These are phyloP conservation scores for Ectobius pallidus DNA, from an alignment of 2,888 invertebrate species.

Conservation along the genomic window DNA sequence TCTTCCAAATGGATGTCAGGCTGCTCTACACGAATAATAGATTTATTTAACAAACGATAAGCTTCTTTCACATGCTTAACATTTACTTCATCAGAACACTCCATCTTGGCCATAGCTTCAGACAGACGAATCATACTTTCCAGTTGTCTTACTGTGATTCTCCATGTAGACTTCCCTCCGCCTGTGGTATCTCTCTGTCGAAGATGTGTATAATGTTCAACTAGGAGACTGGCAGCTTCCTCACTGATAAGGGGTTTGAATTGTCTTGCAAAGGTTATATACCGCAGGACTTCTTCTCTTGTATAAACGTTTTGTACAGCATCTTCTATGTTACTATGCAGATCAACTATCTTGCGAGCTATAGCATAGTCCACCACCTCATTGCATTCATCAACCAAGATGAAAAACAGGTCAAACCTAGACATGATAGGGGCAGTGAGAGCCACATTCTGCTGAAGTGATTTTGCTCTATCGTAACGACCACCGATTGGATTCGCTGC, in stretches of 20 bases:
- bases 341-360: constrained; percentile 92
- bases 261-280: constrained; percentile 95
- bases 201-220: constrained; percentile 86
- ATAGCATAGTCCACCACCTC: constrained; percentile 97
- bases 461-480: constrained; percentile 92
- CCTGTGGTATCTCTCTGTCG: constrained; percentile 81
- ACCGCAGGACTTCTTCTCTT: constrained; percentile 88
- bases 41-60: constrained; percentile 88
- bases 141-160: constrained; percentile 95
- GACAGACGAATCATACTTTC: constrained; percentile 95
- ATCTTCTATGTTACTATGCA: constrained; percentile 87
- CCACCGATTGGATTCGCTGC: constrained; percentile 99
- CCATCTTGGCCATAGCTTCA: constrained; percentile 95
- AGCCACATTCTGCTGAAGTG: constrained; percentile 91
- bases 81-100: constrained; percentile 79
- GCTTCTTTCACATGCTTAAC: constrained; percentile 89
- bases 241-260: constrained; percentile 88
- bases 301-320: constrained; percentile 81
- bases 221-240: constrained; percentile 83
- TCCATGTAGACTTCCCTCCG: constrained; percentile 80
- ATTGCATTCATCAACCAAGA: constrained; percentile 95
- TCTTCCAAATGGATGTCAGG: constrained; percentile 95
- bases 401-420: constrained; percentile 97
- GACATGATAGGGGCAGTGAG: constrained; percentile 98
- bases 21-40: constrained; percentile 96